Evolutionary conservation across 1,140 invertebrate species (phyloP).

Genomic region (Drosophila rhopaloa): DNA sequence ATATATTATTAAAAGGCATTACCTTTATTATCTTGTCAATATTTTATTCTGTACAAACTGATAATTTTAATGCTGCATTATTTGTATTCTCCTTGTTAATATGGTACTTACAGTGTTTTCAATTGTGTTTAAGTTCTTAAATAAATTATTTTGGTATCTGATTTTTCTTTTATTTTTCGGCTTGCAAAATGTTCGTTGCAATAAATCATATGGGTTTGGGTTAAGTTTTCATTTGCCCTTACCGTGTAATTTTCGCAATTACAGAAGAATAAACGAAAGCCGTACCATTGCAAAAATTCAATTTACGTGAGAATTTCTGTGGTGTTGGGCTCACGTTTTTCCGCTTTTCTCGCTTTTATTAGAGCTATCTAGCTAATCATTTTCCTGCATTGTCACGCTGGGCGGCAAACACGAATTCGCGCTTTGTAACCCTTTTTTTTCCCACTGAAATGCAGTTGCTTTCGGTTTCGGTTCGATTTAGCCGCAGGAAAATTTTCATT

Average conservation of each 20-base stretch:
- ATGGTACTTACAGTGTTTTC: neutral
- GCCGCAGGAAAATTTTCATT: conserved; percentile 10
- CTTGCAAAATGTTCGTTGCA: too few species aligned
- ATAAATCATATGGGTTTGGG: conserved; percentile 4
- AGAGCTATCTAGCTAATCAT: conserved; percentile 54
- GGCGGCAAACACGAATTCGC: conserved; percentile 49
- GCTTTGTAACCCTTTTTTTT: conserved; percentile 6
- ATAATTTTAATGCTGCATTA: neutral
- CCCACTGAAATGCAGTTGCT: conserved; percentile 13
- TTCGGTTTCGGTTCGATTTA: conserved; percentile 18
- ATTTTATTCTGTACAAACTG: neutral
- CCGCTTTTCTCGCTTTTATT: conserved; percentile 23
- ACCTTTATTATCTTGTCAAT: neutral
- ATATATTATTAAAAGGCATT: neutral
- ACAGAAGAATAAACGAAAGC: conserved; percentile 8
- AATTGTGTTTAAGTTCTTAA: neutral
- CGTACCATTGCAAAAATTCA: conserved; percentile 24
- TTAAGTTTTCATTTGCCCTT: conserved; percentile 7
- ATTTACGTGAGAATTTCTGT: conserved; percentile 29
- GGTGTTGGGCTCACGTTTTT: conserved; percentile 15
- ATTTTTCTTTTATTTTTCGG: neutral
- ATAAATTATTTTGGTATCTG: conserved; percentile 8
- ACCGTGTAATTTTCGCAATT: conserved; percentile 31
- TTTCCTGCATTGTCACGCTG: conserved; percentile 48
- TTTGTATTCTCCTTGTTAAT: neutral